phyloP scores from a whole-genome alignment of 2,113 vertebrate genomes.

The Tamias sibiricus region DNA sequence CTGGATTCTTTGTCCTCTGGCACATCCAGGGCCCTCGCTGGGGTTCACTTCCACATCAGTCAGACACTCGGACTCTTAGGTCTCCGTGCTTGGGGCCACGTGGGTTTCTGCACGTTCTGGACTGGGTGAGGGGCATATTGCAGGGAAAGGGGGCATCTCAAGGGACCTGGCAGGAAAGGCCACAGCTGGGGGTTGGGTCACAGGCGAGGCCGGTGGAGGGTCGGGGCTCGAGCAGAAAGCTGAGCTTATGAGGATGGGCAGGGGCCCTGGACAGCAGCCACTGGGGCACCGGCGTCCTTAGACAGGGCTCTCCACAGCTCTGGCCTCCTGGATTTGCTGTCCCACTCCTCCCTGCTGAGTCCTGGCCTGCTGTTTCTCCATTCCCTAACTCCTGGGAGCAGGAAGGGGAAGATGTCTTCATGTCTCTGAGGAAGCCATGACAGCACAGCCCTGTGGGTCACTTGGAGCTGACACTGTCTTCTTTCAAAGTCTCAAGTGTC shows the following conservation, averaged over 20 bases:
- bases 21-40: not conserved
- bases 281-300: rapidly evolving
- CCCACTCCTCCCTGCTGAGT: not conserved
- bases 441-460: not conserved
- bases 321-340: not conserved
- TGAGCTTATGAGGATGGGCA: too few species aligned
- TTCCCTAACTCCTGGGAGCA: not conserved
- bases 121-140: not conserved
- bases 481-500: not conserved
- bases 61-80: not conserved
- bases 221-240: not conserved
- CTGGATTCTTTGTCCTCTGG: not conserved
- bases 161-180: not conserved
- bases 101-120: not conserved
- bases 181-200: not conserved
- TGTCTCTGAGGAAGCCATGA: not conserved
- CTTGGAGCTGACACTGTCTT: too few species aligned
- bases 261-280: not conserved
- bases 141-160: not conserved
- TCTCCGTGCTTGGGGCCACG: not conserved
- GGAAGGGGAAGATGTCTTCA: rapidly evolving
- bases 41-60: not conserved
- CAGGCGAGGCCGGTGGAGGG: not conserved
- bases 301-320: not conserved
- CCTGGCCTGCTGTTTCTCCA: not conserved